phyloP scores from a whole-genome alignment of 37 sponge, comb jelly and placozoan genomes.

The Eunapius fragilis region DNA sequence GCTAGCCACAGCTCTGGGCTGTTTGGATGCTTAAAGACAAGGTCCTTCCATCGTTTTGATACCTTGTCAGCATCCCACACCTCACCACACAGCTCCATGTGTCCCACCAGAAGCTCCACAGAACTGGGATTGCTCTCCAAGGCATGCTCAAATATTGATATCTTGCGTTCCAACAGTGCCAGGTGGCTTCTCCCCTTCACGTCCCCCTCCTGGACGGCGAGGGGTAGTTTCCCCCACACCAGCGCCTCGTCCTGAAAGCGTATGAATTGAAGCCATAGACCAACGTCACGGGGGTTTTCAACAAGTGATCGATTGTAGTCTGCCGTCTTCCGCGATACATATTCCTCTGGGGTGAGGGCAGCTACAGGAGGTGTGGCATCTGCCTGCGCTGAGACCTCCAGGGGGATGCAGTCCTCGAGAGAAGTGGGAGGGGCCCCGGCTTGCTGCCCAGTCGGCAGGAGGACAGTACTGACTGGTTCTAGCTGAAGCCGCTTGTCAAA shows the following conservation, averaged over 20 bases:
- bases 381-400: not conserved
- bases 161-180: conserved; percentile 76
- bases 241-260: conserved; percentile 58
- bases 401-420: not conserved
- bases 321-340: conserved; percentile 26
- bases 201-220: conserved; percentile 1
- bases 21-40: conserved; percentile 77
- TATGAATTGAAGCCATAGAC: conserved; percentile 81
- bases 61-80: conserved; percentile 69
- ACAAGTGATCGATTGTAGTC: conserved; percentile 52
- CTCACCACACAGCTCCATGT: conserved; percentile 64
- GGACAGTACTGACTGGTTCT: not conserved
- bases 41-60: conserved; percentile 74
- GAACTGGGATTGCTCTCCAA: conserved; percentile 73
- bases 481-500: not conserved
- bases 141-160: conserved; percentile 86
- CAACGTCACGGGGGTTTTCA: conserved; percentile 66
- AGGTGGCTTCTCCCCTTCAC: not conserved
- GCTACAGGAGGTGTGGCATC: not conserved
- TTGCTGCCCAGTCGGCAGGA: not conserved
- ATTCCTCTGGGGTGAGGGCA: conserved; percentile 32
- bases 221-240: conserved; percentile 27
- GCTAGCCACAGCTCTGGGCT: conserved; percentile 61
- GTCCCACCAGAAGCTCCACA: conserved; percentile 63
- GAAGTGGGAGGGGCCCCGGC: not conserved